A percentile compares a stretch with the other conserved stretches of the same genome.
phyloP scores from a whole-genome alignment of 2,797 vertebrate genomes.

The Psittacula echo region DNA sequence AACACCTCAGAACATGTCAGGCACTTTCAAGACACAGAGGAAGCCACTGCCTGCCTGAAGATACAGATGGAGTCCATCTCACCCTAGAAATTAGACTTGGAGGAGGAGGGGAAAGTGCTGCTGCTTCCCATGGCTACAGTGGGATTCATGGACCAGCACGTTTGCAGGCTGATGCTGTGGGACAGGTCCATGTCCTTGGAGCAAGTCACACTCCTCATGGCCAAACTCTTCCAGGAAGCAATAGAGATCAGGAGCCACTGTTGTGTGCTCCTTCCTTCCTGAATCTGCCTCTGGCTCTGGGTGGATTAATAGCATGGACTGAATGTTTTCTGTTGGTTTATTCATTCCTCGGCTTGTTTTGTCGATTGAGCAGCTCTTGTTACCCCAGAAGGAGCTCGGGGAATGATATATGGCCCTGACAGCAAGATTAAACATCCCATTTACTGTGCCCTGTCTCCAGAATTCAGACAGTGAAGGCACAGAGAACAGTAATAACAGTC shows the following conservation, averaged over 20 bases:
- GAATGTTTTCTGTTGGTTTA: constrained; percentile 35
- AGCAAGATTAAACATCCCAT: constrained; percentile 51
- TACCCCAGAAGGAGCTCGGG: constrained; percentile 25
- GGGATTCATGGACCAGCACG: accelerated
- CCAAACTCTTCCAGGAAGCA: neutral
- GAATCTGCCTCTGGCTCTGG: neutral
- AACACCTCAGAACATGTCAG: neutral
- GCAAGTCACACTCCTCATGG: neutral
- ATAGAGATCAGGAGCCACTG: neutral
- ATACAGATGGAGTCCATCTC: neutral
- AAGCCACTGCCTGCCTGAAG: neutral
- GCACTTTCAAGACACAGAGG: neutral
- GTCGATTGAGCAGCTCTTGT: constrained; percentile 34
- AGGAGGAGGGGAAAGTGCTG: neutral
- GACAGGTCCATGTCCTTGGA: accelerated
- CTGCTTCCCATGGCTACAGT: neutral
- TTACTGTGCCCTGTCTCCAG: neutral
- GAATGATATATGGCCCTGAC: constrained; percentile 52
- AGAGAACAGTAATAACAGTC: neutral
- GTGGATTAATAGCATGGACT: neutral
- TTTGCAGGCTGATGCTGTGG: neutral
- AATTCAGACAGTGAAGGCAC: neutral
- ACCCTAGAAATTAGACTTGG: neutral
- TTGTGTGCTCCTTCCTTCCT: neutral
- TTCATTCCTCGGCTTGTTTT: constrained; percentile 44